Evolutionary conservation across 1,140 invertebrate species (phyloP).

Genomic region (Bombus sylvicola): DNA sequence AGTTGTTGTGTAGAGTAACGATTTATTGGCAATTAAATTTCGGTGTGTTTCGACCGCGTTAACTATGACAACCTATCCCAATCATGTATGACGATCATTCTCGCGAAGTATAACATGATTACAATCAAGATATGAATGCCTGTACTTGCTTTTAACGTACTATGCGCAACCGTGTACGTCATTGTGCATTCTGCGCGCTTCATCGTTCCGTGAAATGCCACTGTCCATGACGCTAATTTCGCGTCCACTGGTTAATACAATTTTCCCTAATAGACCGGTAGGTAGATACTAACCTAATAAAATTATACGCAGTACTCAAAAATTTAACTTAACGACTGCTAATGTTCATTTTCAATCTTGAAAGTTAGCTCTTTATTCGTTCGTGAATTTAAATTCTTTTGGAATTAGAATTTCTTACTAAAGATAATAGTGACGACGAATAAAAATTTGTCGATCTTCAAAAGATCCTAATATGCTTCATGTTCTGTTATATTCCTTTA

Average conservation of each 20-base stretch:
- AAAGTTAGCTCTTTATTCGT: background rate
- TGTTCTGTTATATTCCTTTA: too few species aligned
- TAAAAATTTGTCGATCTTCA: background rate
- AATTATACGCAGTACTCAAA: background rate
- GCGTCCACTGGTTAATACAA: background rate
- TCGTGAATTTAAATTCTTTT: background rate
- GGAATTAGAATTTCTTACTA: background rate
- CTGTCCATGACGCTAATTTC: background rate
- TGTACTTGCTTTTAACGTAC: constrained; percentile 11
- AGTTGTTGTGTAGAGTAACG: background rate
- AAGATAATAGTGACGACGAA: background rate
- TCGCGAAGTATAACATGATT: constrained; percentile 10
- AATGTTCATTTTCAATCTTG: background rate
- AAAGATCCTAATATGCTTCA: too few species aligned
- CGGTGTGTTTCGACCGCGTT: background rate
- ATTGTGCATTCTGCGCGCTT: background rate
- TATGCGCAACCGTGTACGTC: background rate
- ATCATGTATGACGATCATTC: constrained; percentile 11
- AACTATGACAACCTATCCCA: background rate
- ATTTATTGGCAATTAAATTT: constrained; percentile 9
- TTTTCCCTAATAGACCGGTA: background rate
- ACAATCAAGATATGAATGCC: constrained; percentile 14
- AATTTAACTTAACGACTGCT: background rate
- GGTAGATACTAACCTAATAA: background rate
- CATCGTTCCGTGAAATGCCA: constrained; percentile 2